Percentiles rank a stretch among this genome's conserved stretches.
phyloP scores from a whole-genome alignment of 2,888 invertebrate species.

The Germaria angustata region DNA sequence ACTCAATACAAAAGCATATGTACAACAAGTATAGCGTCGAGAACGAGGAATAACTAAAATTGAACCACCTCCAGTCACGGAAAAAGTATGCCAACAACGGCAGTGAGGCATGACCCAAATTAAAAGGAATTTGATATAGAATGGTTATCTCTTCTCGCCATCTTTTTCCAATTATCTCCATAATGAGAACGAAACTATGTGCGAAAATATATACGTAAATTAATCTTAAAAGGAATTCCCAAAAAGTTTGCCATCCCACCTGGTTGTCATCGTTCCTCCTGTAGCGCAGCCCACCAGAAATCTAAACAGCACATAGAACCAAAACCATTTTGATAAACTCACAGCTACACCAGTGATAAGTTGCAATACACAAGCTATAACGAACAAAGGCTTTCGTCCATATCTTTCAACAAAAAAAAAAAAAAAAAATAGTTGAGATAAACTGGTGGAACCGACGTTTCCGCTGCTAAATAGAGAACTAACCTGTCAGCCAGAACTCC shows the following conservation, averaged over 20 bases:
- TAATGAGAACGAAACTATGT: conserved; percentile 84
- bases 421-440: conserved; percentile 66
- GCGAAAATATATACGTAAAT: neutral
- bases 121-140: conserved; percentile 86
- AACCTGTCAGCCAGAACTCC: conserved; percentile 89
- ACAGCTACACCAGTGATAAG: conserved; percentile 86
- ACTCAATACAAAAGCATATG: conserved; percentile 86
- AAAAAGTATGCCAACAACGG: conserved; percentile 84
- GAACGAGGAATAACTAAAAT: conserved; percentile 85
- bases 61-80: conserved; percentile 85
- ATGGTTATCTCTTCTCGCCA: conserved; percentile 81
- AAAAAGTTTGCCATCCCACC: conserved; percentile 68
- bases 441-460: too few relatives aligned
- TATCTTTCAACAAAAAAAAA: too few relatives aligned
- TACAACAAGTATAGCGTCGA: conserved; percentile 74
- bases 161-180: conserved; percentile 84
- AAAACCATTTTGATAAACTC: conserved; percentile 85
- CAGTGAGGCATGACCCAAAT: conserved; percentile 85
- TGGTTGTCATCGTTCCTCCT: conserved; percentile 90
- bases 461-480: conserved; percentile 69
- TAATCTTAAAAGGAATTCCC: neutral
- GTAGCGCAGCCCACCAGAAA: conserved; percentile 88
- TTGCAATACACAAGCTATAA: conserved; percentile 87
- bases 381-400: conserved; percentile 87
- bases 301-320: conserved; percentile 84